Conservation (phyloP, 2,113 vertebrate species). For the Oriolus oriolus region DNA sequence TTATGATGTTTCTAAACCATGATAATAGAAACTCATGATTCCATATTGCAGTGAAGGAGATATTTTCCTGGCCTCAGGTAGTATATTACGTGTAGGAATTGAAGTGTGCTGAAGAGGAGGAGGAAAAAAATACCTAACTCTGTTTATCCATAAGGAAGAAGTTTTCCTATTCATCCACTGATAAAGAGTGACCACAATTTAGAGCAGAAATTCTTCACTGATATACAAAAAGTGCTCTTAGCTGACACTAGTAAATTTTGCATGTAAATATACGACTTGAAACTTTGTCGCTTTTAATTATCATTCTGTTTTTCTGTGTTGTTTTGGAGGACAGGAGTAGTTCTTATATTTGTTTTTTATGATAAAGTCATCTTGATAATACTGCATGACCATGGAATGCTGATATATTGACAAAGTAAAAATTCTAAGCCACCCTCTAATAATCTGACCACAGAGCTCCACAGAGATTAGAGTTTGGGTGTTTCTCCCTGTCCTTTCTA, state of each 20-base stretch:
- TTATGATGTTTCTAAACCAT: background rate
- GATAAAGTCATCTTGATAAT: background rate
- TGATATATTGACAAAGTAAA: background rate
- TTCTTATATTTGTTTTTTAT: background rate
- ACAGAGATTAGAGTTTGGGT: background rate
- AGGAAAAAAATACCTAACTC: background rate
- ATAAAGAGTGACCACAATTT: background rate
- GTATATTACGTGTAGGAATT: background rate
- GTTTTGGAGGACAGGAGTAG: background rate
- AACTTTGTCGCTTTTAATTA: background rate
- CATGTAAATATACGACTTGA: background rate
- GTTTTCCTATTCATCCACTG: background rate
- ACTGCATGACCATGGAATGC: rapidly evolving
- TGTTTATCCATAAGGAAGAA: background rate
- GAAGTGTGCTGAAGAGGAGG: background rate
- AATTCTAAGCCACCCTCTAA: background rate
- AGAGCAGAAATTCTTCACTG: background rate
- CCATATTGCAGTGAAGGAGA: background rate
- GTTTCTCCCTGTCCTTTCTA: background rate
- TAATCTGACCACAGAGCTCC: background rate
- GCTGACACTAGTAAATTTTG: background rate
- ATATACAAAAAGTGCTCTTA: background rate
- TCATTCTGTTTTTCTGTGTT: background rate
- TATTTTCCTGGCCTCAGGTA: background rate
- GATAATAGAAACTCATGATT: background rate